Evolutionary conservation across 2,888 invertebrate species (phyloP), one percentile per base, ranked within the genome.

Genomic region (Gastrophysa polygoni): DNA sequence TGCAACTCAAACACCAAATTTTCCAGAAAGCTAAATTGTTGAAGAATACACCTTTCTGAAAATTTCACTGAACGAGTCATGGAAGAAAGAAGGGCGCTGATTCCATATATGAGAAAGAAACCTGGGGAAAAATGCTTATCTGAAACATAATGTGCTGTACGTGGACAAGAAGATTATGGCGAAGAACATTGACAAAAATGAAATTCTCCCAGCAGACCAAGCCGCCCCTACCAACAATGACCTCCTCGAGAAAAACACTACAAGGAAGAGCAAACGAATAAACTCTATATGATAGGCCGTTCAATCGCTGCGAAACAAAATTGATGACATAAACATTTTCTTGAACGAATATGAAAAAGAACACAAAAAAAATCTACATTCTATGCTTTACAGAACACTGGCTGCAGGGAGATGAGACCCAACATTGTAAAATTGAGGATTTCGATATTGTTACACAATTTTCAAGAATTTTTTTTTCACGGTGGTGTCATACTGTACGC

Each of bases 1-100:
- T 21, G n/a, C 34, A 51, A 51, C 16, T 51, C 51, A 51, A 51
- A 51, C 21, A 51, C 18, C 34, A 11, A 5, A 50, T 50, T 32
- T 50, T 50, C 32, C 51, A 51, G 10, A 24, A 24, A 3, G 24
- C 24, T 5, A 24, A 24, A 24, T 7, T 24, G 3, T 24, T 24
- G 24, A 24, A 24, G 24, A 24, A 24, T 24, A 24, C 24, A 24
- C 24, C 24, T 24, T 24, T 24, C 24, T 24, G 24, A 49, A 49
- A 49, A 49, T 28, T 49, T 14, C n/a, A 49, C 49, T 5, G 49
- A 18, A 49, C 28, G 29, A 29, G 49, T 49, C 28, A 49, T 49
- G 49, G 28, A 49, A 49, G 29, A 29, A 49, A 49, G 49, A 14
- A 49, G 18, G 18, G 49, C 16, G 29, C 10, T 49, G 29, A 49